Evolutionary conservation across 1,140 invertebrate species (phyloP).

Genomic region (Cherax quadricarinatus): DNA sequence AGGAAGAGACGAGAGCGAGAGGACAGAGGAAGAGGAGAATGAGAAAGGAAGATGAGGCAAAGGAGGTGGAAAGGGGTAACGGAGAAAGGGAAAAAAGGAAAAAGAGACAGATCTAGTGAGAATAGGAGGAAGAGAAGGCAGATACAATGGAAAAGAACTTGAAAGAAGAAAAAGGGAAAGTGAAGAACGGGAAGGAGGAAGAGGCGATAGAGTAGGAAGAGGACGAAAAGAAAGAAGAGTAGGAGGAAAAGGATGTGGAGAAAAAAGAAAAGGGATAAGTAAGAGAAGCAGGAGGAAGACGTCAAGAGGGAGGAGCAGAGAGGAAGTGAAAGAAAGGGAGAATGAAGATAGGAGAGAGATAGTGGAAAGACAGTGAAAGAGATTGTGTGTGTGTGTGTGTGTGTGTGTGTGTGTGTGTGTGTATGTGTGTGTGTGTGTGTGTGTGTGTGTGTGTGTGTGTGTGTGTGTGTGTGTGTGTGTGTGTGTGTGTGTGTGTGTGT

Average conservation of each 20-base stretch:
- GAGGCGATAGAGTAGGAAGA: not conserved
- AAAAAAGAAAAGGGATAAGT: too few relatives aligned
- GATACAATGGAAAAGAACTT: too few relatives aligned
- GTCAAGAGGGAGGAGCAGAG: not conserved
- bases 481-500: not conserved
- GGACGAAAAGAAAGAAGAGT: not conserved
- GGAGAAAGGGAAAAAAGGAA: not conserved
- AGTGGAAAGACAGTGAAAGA: too few relatives aligned
- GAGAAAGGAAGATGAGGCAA: not conserved
- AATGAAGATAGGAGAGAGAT: too few relatives aligned
- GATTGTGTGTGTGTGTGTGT: too few relatives aligned
- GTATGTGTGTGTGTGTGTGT: not conserved
- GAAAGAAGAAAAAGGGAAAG: too few relatives aligned
- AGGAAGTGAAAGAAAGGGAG: too few relatives aligned
- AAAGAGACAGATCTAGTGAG: not conserved
- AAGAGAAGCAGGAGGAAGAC: not conserved
- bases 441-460: constrained; percentile 13
- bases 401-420: not conserved
- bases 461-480: constrained; percentile 13
- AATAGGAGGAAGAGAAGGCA: too few relatives aligned
- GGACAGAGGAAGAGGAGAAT: not conserved
- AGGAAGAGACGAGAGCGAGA: not conserved
- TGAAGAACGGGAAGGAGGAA: too few relatives aligned
- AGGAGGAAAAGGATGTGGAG: too few relatives aligned
- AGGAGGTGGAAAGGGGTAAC: not conserved